Evolutionary conservation across 2,888 invertebrate genomes (phyloP).

Genomic region (Harpagoxenus sublaevis): DNA sequence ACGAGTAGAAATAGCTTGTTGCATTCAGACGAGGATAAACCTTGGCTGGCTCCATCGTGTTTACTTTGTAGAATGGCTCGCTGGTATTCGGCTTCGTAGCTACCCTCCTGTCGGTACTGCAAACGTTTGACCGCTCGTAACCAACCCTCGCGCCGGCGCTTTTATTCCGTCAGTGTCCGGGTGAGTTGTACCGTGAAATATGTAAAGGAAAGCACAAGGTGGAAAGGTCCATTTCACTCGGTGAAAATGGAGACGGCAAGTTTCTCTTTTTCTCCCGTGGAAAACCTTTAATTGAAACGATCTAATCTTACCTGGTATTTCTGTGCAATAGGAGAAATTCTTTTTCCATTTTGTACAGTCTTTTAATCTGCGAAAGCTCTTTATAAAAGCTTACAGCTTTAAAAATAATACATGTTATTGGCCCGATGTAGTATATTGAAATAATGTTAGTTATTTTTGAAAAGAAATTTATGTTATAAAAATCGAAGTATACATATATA

Average conservation of each 20-base stretch:
- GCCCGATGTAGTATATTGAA: background rate
- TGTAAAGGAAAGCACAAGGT: conserved; percentile 65
- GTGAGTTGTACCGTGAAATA: conserved; percentile 70
- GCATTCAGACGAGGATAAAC: conserved; percentile 80
- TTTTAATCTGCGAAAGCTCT: background rate
- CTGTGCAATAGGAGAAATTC: conserved; percentile 11
- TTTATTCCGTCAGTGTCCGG: conserved; percentile 69
- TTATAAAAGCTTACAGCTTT: background rate
- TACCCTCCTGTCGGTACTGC: conserved; percentile 58
- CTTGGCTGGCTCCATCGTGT: conserved; percentile 79
- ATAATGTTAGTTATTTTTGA: background rate
- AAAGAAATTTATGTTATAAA: background rate
- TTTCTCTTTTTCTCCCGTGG: conserved; percentile 2
- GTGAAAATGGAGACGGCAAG: conserved; percentile 46
- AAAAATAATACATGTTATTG: background rate
- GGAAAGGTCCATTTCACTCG: conserved; percentile 58
- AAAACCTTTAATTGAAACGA: conserved; percentile 23
- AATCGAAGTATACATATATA: background rate
- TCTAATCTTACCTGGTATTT: conserved; percentile 17
- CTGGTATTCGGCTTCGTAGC: conserved; percentile 71
- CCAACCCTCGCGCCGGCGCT: conserved; percentile 58
- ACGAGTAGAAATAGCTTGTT: conserved; percentile 80
- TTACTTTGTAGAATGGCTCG: conserved; percentile 80
- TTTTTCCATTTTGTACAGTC: conserved; percentile 8
- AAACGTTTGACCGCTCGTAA: conserved; percentile 72